phyloP scores from a whole-genome alignment of 2,797 vertebrate species.

The Paramormyrops hopkinsi region DNA sequence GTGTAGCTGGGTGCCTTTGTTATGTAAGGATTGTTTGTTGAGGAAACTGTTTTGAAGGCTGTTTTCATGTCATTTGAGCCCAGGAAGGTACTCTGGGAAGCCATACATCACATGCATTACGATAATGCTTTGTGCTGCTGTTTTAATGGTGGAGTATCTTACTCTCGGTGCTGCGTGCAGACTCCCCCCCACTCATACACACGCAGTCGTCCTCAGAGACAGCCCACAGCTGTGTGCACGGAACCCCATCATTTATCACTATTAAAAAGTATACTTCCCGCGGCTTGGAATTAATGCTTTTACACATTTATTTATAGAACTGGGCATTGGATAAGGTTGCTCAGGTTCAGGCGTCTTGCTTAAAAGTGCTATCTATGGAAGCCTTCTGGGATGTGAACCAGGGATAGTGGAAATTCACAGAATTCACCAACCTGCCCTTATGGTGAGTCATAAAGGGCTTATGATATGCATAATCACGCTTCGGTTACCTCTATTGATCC shows the following conservation, averaged over 20 bases:
- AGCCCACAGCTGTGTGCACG: not conserved
- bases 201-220: not conserved
- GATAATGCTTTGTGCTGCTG: not conserved
- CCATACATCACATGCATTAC: not conserved
- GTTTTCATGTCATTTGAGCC: not conserved
- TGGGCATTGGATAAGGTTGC: not conserved
- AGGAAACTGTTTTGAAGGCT: not conserved
- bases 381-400: not conserved
- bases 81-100: not conserved
- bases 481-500: not conserved
- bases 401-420: not conserved
- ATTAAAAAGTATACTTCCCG: not conserved
- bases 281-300: conserved; percentile 9
- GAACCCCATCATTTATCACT: not conserved
- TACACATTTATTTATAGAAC: not conserved
- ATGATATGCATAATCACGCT: not conserved
- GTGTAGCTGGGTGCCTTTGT: not conserved
- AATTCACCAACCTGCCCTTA: not conserved
- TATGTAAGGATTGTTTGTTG: not conserved
- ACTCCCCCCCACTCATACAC: not conserved
- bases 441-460: not conserved
- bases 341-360: not conserved
- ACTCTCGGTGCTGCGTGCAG: not conserved
- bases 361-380: not conserved
- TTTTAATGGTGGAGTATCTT: not conserved